A percentile compares a stretch with the other conserved stretches of the same genome.
These are phyloP conservation scores for Crotophaga sulcirostris DNA, from an alignment of 2,113 vertebrate genomes.

Conservation along the genomic window DNA sequence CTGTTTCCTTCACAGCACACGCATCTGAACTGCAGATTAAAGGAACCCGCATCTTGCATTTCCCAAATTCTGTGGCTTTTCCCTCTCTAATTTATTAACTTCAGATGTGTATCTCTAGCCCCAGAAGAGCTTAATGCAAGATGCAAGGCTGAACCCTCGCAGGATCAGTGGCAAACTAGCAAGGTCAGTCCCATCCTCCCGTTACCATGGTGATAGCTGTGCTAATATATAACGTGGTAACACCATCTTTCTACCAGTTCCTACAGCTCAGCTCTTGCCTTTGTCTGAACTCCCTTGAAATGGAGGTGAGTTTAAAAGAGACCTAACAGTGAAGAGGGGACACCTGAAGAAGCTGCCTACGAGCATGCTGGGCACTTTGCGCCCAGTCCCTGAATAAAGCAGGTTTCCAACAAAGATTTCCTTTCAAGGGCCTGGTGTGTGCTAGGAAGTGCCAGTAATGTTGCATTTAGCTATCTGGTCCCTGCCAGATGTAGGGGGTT, in stretches of 20 bases:
- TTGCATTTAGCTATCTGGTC: not conserved
- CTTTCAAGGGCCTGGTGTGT: not conserved
- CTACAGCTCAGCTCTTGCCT: slow-evolving; percentile 13
- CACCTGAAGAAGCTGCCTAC: not conserved
- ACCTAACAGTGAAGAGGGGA: not conserved
- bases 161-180: slow-evolving; percentile 41
- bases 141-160: slow-evolving; percentile 30
- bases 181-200: slow-evolving; percentile 42
- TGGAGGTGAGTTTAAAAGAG: not conserved
- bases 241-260: not conserved
- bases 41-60: not conserved
- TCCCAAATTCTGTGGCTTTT: not conserved
- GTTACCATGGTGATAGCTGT: slow-evolving; percentile 52
- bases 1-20: not conserved
- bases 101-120: slow-evolving; percentile 3
- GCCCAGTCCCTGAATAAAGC: not conserved
- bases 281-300: not conserved
- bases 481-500: not conserved
- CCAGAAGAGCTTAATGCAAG: not conserved
- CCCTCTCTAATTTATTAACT: not conserved
- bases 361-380: fast-evolving
- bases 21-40: not conserved
- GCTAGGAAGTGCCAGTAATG: not conserved
- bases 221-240: not conserved
- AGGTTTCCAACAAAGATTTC: not conserved